These are phyloP conservation scores for Amiota communis DNA, from an alignment of 2,888 invertebrate species.

Conservation along the genomic window DNA sequence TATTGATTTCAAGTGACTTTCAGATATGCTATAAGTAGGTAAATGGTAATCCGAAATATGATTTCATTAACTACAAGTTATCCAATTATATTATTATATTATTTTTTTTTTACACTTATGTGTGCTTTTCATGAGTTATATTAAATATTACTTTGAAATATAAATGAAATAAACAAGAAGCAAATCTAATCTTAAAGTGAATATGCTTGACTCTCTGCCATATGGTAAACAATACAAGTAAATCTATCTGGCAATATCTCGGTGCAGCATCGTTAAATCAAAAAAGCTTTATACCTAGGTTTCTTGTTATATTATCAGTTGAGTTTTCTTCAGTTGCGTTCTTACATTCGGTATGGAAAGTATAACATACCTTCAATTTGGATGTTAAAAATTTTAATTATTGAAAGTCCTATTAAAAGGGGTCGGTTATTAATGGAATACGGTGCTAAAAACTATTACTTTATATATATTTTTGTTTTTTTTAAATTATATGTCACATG, in stretches of 20 bases:
- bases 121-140: too few species aligned
- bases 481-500: neutral
- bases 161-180: too few species aligned
- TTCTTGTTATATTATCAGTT: conserved; percentile 50
- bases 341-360: conserved; percentile 36
- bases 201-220: neutral
- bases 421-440: neutral
- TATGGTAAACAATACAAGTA: neutral
- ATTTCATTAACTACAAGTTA: too few species aligned
- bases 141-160: too few species aligned
- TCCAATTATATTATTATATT: too few species aligned
- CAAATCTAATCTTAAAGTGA: too few species aligned
- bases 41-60: too few species aligned
- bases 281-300: conserved; percentile 36
- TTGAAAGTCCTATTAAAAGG: neutral
- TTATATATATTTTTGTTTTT: too few species aligned
- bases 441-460: neutral
- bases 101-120: too few species aligned
- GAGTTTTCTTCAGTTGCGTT: conserved; percentile 49
- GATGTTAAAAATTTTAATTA: neutral
- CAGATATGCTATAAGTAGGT: neutral
- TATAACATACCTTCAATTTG: neutral
- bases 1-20: neutral
- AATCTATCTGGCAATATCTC: conserved; percentile 7
- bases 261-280: neutral